phyloP scores from a whole-genome alignment of 1,140 invertebrate genomes.

The Pseudomyrmex sp. region DNA sequence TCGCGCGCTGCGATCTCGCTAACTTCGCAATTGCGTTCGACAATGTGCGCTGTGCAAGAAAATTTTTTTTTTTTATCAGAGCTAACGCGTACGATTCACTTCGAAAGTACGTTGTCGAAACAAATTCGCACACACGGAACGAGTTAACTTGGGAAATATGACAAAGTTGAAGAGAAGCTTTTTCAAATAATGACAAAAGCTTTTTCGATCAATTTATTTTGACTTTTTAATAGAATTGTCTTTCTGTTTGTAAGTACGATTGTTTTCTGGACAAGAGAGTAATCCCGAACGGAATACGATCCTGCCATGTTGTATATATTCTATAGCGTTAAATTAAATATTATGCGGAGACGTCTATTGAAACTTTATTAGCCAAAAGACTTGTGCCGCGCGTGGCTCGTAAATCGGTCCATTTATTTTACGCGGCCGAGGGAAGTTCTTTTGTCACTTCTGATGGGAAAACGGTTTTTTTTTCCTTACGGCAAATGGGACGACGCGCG shows the following conservation, averaged over 20 bases:
- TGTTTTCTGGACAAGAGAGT: neutral
- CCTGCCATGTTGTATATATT: neutral
- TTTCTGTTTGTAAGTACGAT: neutral
- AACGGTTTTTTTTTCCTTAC: constrained; percentile 55
- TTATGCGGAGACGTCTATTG: constrained; percentile 54
- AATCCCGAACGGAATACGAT: neutral
- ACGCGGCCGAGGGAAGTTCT: constrained; percentile 54
- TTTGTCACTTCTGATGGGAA: constrained; percentile 44
- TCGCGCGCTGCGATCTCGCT: constrained; percentile 1
- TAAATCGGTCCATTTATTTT: constrained; percentile 81
- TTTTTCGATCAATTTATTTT: neutral
- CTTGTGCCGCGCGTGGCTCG: constrained; percentile 18
- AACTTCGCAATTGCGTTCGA: constrained; percentile 16
- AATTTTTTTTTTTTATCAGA: neutral
- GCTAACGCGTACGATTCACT: neutral
- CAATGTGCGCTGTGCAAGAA: neutral
- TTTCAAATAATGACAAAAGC: neutral
- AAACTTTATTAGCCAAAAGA: constrained; percentile 75
- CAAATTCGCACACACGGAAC: no score
- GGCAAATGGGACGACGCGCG: constrained; percentile 18
- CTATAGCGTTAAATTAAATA: constrained; percentile 20
- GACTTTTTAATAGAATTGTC: neutral
- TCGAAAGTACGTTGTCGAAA: no score
- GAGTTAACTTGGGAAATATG: neutral
- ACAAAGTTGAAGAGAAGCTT: neutral